Base-by-base conservation (phyloP, 2,888 invertebrate species). In the Leptinotarsa rubiginosa region DNA sequence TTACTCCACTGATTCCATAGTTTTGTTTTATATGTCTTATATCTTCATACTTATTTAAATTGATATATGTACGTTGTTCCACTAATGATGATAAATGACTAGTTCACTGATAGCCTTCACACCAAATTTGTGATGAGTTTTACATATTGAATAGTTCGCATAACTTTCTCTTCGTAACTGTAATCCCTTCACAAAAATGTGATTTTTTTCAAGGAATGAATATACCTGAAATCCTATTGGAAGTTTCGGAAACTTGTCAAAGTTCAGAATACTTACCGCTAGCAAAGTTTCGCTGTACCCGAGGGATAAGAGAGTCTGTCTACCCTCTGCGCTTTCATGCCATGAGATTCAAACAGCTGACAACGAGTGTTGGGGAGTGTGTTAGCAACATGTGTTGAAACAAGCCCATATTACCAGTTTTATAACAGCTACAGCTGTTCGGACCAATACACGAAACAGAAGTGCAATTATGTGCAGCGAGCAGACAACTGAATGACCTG, bases 261-360 rank as follows among this genome's bases (percentile, higher is more conserved):
- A 62, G 62, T 62, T 62, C 7, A 15, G n/a, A 15, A 62, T n/a
- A 62, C 56, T 22, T n/a, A 62, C 56, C 13, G 15, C 56, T 20
- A 56, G 13, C 62, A 13, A 25, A 62, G 31, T 62, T 62, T n/a
- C 31, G 31, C n/a, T 31, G 3, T n/a, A 16, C 16, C n/a, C 15
- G 5, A 41, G n/a, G 31, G n/a, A 62, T 62, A 41, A 41, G 7
- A 31, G 20, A 62, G 41, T 31, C 59, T 22, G 41, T 59, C 62
- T 62, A 5, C 31, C 62, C n/a, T 62, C n/a, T 41, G 54, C 68
- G 41, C 54, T 68, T 41, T 54, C 41, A 41, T 25, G 7, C 18
- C 22, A 54, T 54, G 68, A 18, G 68, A 68, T 68, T 56, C 54
- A 12, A 54, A 52, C 68, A 68, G 68, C 68, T 68, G 68, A 68